These are phyloP conservation scores for Pseudobourletiella spinata DNA, from an alignment of 1,140 invertebrate genomes.

Conservation along the genomic window DNA sequence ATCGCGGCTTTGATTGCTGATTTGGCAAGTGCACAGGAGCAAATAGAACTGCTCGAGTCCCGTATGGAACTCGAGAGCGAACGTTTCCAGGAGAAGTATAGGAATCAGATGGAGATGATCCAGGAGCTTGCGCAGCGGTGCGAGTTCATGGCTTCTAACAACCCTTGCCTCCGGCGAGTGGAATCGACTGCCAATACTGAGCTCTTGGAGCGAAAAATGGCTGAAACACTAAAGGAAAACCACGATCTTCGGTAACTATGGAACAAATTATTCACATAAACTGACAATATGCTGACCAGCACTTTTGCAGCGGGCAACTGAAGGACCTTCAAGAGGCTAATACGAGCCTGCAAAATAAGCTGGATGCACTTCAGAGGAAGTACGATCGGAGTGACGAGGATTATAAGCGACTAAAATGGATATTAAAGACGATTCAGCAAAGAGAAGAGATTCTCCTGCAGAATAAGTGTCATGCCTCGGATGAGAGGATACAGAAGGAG, in stretches of 20 bases:
- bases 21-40: constrained; percentile 9
- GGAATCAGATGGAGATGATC: too few species aligned
- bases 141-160: not conserved
- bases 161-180: not conserved
- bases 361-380: not conserved
- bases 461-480: not conserved
- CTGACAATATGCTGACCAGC: too few species aligned
- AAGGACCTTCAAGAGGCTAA: not conserved
- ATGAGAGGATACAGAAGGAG: not conserved
- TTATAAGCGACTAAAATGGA: constrained; percentile 3
- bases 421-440: not conserved
- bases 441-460: constrained; percentile 3
- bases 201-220: too few species aligned
- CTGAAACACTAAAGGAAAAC: not conserved
- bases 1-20: constrained; percentile 10
- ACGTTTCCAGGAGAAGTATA: not conserved
- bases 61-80: not conserved
- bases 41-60: not conserved
- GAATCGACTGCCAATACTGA: not conserved
- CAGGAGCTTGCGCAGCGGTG: not conserved
- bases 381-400: not conserved
- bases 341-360: not conserved
- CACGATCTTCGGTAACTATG: not conserved
- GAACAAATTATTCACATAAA: not conserved
- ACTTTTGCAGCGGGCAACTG: not conserved